Percentiles rank a stretch among this genome's conserved stretches.
Conservation (phyloP, 2,797 vertebrate genomes). For the Sebastiscus albofasciatus region DNA sequence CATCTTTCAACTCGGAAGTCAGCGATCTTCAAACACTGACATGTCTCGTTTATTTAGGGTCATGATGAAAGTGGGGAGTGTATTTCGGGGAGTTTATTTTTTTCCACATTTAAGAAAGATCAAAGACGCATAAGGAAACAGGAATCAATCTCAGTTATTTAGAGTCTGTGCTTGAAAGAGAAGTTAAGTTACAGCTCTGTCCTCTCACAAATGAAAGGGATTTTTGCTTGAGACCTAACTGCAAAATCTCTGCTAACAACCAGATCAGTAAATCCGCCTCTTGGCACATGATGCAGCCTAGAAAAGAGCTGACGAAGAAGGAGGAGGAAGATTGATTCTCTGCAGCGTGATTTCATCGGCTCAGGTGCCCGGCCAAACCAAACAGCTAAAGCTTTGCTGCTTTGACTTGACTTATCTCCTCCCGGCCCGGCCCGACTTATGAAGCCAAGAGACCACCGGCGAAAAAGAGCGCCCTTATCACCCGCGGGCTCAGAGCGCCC, state of each 20-base stretch:
- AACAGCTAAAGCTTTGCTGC: constrained; percentile 54
- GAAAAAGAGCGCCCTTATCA: constrained; percentile 44
- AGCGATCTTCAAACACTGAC: constrained; percentile 41
- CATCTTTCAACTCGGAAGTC: constrained; percentile 45
- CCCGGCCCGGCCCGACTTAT: constrained; percentile 13
- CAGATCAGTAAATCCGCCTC: constrained; percentile 56
- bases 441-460: constrained; percentile 29
- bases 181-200: constrained; percentile 18
- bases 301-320: constrained; percentile 44
- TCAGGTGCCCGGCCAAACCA: constrained; percentile 72
- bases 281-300: constrained; percentile 49
- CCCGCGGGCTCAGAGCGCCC: constrained; percentile 26
- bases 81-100: constrained; percentile 21
- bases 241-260: constrained; percentile 56
- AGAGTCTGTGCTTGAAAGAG: constrained; percentile 23
- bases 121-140: constrained; percentile 55
- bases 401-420: constrained; percentile 57
- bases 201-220: constrained; percentile 8
- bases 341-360: constrained; percentile 64
- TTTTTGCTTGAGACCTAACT: constrained; percentile 24
- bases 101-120: constrained; percentile 45
- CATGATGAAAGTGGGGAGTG: constrained; percentile 21
- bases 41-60: constrained; percentile 52
- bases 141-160: constrained; percentile 41
- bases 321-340: constrained; percentile 57